phyloP scores from a whole-genome alignment of 2,888 invertebrate genomes.

The Cosmorhoe ocellata region DNA sequence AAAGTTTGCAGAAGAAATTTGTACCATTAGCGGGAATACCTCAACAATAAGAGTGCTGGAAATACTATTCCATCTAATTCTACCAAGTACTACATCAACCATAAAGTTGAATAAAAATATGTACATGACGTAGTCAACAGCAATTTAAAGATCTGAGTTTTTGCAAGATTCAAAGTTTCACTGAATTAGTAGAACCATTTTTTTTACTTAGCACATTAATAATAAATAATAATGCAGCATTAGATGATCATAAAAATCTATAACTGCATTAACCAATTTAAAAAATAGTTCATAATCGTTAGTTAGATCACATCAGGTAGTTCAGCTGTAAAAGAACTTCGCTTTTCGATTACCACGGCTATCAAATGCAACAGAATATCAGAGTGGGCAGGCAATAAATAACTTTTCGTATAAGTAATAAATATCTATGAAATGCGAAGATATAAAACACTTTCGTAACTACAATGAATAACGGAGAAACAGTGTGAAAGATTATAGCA shows the following conservation, averaged over 20 bases:
- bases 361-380: conserved; percentile 29
- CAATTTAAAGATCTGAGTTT: too few species aligned
- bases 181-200: neutral
- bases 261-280: conserved; percentile 29
- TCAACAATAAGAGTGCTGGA: too few species aligned
- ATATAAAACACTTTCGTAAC: conserved; percentile 32
- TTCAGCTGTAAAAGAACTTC: conserved; percentile 28
- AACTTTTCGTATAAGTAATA: conserved; percentile 28
- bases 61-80: too few species aligned
- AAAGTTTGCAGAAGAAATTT: too few species aligned
- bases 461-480: conserved; percentile 31
- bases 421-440: conserved; percentile 31
- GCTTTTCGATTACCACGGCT: conserved; percentile 35
- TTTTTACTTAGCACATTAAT: conserved; percentile 1
- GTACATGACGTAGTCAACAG: too few species aligned
- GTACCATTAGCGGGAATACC: too few species aligned
- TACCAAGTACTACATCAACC: too few species aligned
- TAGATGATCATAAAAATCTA: conserved; percentile 10
- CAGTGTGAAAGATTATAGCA: conserved; percentile 30
- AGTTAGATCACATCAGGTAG: conserved; percentile 25
- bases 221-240: conserved; percentile 1
- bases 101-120: too few species aligned
- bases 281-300: conserved; percentile 24
- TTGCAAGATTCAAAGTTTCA: neutral
- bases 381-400: conserved; percentile 26